Evolutionary conservation across 1,140 invertebrate species (phyloP), one percentile per base, ranked within the genome.

Genomic region (Lordiphosa collinella): DNA sequence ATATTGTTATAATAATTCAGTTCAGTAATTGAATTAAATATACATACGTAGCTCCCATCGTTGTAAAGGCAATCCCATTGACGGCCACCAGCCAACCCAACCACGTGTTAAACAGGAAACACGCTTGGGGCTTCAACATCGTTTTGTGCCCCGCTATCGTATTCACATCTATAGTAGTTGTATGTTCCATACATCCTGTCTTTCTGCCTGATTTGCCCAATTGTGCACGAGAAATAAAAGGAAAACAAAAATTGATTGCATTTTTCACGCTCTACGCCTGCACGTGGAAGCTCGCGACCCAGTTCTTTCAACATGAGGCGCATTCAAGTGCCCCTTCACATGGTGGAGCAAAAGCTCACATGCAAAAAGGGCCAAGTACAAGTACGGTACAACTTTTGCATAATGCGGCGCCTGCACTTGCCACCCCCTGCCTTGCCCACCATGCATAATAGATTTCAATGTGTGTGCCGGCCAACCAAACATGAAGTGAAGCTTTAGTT

Each of bases 151-250:
- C 60, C 40, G 22, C 43, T 46, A 67, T 58, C 54, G 44, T 8
- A 34, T 48, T 56, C 25, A 18, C 40, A 66, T 51, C 53, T 46
- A 40, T 35, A 52, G 7, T 37, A 34, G 11, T 25, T 11, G 49
- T 61, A 40, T 41, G 16, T 63, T 41, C 34, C 59, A 41, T 49
- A 64, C 47, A 51, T 67, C 61, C 63, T 65, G 61, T 14, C 46
- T 38, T 51, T 67, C 63, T 40, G 63, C 53, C 62, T 67, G 63
- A 67, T 67, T 67, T 67, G 63, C 63, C 63, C 63, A 67, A 67
- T 67, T 67, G 63, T 67, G 63, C 46, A 35, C 44, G 51, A 22
- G 10, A 32, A 37, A 34, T 36, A 63, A 43, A 38, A 37, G 59
- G 13, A 62, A 18, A 14, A 7, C n/a, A 34, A 67, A 67, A 67